Conservation (phyloP, 2,113 vertebrate species). For the Accipiter cooperii region DNA sequence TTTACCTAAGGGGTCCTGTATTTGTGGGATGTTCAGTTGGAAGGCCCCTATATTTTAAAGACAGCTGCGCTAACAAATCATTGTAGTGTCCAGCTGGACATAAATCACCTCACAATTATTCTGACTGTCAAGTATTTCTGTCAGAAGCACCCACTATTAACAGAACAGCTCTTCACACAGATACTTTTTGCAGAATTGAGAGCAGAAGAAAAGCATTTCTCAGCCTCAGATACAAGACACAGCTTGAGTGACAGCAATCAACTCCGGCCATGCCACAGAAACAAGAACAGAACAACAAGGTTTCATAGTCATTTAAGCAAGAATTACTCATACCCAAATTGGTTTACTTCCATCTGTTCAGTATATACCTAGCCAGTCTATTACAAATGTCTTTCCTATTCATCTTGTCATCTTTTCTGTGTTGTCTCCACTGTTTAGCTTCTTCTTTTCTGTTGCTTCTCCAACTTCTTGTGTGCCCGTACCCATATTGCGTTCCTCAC, state of each 20-base stretch:
- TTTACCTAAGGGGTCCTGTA: not conserved
- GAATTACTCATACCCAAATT: not conserved
- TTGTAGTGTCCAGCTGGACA: not conserved
- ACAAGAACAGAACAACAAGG: not conserved
- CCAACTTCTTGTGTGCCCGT: not conserved
- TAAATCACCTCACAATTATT: not conserved
- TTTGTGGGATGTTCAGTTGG: not conserved
- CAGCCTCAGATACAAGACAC: not conserved
- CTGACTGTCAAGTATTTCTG: not conserved
- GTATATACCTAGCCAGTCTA: not conserved
- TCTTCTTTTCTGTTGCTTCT: not conserved
- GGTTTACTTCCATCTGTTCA: not conserved
- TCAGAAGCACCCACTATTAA: not conserved
- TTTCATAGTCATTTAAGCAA: not conserved
- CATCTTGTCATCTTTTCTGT: not conserved
- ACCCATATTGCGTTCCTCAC: not conserved
- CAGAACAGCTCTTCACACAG: not conserved
- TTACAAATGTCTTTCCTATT: not conserved
- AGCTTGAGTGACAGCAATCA: not conserved
- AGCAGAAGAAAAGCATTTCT: not conserved
- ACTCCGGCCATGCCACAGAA: not conserved
- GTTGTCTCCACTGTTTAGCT: not conserved
- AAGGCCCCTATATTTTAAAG: not conserved
- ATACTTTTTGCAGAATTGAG: not conserved
- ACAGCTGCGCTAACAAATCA: not conserved